Evolutionary conservation across 2,888 invertebrate species (phyloP), one percentile per base, ranked within the genome.

Genomic region (Sycophila texana): DNA sequence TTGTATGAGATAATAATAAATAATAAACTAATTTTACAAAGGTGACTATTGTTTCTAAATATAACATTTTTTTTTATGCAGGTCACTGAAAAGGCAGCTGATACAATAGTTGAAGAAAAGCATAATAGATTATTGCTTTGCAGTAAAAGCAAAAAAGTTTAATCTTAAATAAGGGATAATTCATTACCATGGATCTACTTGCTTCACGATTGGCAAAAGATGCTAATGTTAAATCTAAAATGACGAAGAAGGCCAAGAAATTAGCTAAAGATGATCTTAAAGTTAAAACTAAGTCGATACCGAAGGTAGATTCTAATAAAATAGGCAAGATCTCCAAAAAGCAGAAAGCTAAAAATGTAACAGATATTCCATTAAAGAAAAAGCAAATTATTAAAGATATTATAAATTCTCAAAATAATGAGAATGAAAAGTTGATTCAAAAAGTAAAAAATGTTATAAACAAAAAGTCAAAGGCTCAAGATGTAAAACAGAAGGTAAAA

Each of bases 1-100:
- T 80, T 70, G 49, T 83, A 85, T 85, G 84, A 85, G 72, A 68
- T 18, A 53, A 67, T 63, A 75, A 30, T 39, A 10, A 39, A 39
- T 39, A 39, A 7, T 39, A 7, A 39, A 10, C 1, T 26, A 67
- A 53, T 63, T 78, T 63, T 65, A 68, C 22, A 74, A 18, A 13
- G 0, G 74, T 79, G 78, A 80, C 82, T 7, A 68, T 47, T 39
- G 39, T 18, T 26, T 2, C 53, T 63, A 63, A 61, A 61, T 10
- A 1, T 66, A 30, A 0, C n/a, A 5, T 7, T 26, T 47, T 18
- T 58, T 10, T 22, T 16, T 1, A 30, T 68, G 51, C 26, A 57
- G 77, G 57, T 68, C 2, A 30, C 39, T 7, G 1, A 1, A 61
- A 73, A 3, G 12, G 12, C 13, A 20, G 13, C 4, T 65, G 7